Percentiles rank a stretch among this genome's conserved stretches.
Evolutionary conservation across 2,797 vertebrate species (phyloP).

Genomic region (Chelon auratus): DNA sequence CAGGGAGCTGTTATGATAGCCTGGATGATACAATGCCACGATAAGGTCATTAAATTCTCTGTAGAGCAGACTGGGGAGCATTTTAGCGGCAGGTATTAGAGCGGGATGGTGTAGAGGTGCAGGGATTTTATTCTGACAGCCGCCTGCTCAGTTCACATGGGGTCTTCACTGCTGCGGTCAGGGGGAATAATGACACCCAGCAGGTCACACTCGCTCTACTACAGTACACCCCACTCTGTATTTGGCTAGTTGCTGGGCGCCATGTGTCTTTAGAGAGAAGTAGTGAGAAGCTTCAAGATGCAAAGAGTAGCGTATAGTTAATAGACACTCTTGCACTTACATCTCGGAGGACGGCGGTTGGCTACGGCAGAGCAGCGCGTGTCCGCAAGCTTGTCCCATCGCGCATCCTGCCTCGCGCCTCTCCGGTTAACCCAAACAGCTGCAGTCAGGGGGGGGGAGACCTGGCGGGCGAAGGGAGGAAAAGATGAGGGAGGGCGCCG

Average conservation of each 20-base stretch:
- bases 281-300: constrained; percentile 2
- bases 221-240: constrained; percentile 16
- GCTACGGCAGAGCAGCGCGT: constrained; percentile 97
- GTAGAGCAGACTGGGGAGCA: neutral
- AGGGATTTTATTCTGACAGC: constrained; percentile 23
- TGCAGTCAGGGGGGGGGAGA: constrained; percentile 60
- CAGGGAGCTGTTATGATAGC: constrained; percentile 13
- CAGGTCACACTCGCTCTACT: constrained; percentile 52
- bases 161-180: constrained; percentile 28
- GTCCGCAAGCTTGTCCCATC: constrained; percentile 98
- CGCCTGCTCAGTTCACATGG: constrained; percentile 33
- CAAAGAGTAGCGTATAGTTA: constrained; percentile 20
- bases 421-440: constrained; percentile 65
- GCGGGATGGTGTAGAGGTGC: constrained; percentile 3
- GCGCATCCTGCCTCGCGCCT: constrained; percentile 88
- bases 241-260: constrained; percentile 38
- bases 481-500: neutral
- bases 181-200: constrained; percentile 50
- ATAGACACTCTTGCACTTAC: constrained; percentile 81
- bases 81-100: neutral
- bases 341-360: constrained; percentile 90
- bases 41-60: constrained; percentile 46
- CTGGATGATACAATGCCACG: constrained; percentile 28
- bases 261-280: constrained; percentile 47
- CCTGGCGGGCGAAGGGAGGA: constrained; percentile 13